Evolutionary conservation across 2,888 invertebrate genomes (phyloP), one percentile per base, ranked within the genome.

Genomic region (Odontothrips loti): DNA sequence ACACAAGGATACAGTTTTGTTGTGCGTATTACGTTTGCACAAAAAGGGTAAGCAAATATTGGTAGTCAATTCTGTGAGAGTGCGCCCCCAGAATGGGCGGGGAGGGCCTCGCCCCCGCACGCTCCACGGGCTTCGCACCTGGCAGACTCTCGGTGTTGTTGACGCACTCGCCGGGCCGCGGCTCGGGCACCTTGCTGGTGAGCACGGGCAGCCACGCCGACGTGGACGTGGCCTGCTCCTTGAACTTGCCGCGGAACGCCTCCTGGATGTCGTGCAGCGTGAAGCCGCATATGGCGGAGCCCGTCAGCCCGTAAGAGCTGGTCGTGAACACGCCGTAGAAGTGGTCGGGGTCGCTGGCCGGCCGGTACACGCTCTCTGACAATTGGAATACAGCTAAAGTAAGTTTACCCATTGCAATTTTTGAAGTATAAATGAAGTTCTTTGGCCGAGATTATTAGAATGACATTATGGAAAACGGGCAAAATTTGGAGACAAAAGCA

Each of bases 291-390:
- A 99, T 95, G 63, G 99, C 98, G n/a, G 98, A 98, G 4, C 98
- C 97, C 92, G 96, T 95, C 84, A 98, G 91, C 0, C 98, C 98
- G 84, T 97, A 97, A 84, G 96, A 95, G 34, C 97, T 96, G 1
- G 98, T 98, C 12, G 97, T 97, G 88, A 98, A 98, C 58, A 96
- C 96, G 48, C 97, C 98, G 88, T 98, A 98, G 90, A 98, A 97
- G 85, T 94, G 94, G 85, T 92, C 93, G 87, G 96, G 94, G 86
- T 97, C 96, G 1, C 93, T 95, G 0, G 96, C 96, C 75, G 97
- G 93, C 89, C 96, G 96, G 90, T 96, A 97, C 86, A 98, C 95
- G 86, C 96, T 96, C 89, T 98, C 96, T 96, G 91, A 1, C 87
- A 86, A 58, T 15, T 27, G 81, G 68, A 79, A 80, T 47, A 23